A percentile compares a stretch with the other conserved stretches of the same genome.
Conservation (phyloP, 2,888 invertebrate genomes). For the Dendrolimus houi region DNA sequence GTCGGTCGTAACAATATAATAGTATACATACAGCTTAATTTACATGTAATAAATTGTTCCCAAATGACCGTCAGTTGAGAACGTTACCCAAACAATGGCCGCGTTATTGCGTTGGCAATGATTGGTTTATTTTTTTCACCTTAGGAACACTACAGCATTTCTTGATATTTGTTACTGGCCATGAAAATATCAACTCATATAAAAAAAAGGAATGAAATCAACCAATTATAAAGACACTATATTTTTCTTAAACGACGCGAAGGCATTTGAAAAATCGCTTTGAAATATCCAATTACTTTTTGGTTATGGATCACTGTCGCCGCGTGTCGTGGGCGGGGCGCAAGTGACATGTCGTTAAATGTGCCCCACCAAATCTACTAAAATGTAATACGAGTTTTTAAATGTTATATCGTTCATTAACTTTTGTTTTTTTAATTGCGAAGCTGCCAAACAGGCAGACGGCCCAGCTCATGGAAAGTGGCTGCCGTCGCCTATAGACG, state of each 20-base stretch:
- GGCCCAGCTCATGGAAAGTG: too few species aligned
- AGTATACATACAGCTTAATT: too few species aligned
- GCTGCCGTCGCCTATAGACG: too few species aligned
- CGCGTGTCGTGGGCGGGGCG: constrained; percentile 31
- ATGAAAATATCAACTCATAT: not conserved
- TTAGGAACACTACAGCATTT: too few species aligned
- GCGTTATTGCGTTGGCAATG: too few species aligned
- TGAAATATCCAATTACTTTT: not conserved
- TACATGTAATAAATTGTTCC: too few species aligned
- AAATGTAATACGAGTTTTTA: not conserved
- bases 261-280: constrained; percentile 4
- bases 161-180: not conserved
- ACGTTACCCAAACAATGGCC: too few species aligned
- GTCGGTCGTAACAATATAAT: too few species aligned
- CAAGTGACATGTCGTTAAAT: constrained; percentile 44
- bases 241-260: constrained; percentile 2
- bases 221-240: not conserved
- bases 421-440: not conserved
- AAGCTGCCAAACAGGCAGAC: too few species aligned
- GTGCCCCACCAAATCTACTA: constrained; percentile 37
- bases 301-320: not conserved
- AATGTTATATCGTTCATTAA: not conserved
- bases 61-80: too few species aligned
- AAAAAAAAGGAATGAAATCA: not conserved
- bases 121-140: too few species aligned